Conservation (phyloP, 2,113 vertebrate species). For the Myotis brandtii region DNA sequence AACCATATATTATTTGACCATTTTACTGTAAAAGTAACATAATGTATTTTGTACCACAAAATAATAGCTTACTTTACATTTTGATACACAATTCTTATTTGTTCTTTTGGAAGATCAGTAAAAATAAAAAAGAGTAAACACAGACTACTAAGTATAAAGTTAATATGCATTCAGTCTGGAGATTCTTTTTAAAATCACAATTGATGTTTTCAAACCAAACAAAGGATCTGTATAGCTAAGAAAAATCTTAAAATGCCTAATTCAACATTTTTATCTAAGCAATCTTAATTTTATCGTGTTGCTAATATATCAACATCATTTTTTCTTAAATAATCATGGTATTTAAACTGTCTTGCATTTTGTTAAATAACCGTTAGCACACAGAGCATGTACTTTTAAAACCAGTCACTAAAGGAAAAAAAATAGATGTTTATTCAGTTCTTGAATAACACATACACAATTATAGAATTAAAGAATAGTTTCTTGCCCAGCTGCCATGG, state of each 20-base stretch:
- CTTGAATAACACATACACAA: constrained; percentile 18
- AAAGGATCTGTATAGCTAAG: not conserved
- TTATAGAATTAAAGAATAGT: not conserved
- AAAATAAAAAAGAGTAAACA: not conserved
- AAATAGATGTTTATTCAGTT: not conserved
- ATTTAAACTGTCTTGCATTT: not conserved
- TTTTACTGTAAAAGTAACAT: constrained; percentile 39
- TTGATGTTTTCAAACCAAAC: constrained; percentile 39
- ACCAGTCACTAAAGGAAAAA: not conserved
- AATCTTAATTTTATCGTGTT: constrained; percentile 26
- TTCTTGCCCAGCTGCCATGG: not conserved
- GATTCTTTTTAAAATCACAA: constrained; percentile 46
- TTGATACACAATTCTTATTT: not conserved
- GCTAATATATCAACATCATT: not conserved
- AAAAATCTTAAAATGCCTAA: constrained; percentile 36
- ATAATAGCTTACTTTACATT: constrained; percentile 45
- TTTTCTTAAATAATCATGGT: constrained; percentile 1
- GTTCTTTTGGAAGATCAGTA: not conserved
- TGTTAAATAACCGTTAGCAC: constrained; percentile 12
- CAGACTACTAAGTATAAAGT: constrained; percentile 12
- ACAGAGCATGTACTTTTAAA: not conserved
- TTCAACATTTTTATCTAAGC: constrained; percentile 26
- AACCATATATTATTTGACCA: not conserved
- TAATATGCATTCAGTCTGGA: constrained; percentile 37
- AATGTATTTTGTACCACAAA: constrained; percentile 4